phyloP scores from a whole-genome alignment of 2,113 vertebrate genomes.

The Perca fluviatilis region DNA sequence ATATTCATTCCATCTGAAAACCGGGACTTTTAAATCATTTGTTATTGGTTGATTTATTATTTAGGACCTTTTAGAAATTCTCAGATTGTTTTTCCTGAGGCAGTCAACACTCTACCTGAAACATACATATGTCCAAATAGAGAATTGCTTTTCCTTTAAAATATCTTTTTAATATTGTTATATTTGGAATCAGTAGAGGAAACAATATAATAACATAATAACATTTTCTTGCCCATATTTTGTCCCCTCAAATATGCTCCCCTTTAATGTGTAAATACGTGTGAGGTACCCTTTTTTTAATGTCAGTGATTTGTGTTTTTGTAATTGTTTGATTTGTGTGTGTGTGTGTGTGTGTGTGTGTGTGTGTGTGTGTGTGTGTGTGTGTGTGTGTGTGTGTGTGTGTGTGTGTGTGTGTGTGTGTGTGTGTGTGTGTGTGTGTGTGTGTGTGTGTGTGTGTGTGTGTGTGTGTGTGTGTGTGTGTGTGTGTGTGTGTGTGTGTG shows the following conservation, averaged over 20 bases:
- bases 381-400: not conserved
- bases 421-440: not conserved
- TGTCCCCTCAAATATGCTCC: not conserved
- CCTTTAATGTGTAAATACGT: constrained; percentile 26
- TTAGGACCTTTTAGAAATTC: not conserved
- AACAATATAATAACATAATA: too few species aligned
- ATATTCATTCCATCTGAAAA: constrained; percentile 2
- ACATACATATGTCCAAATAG: too few species aligned
- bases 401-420: constrained; percentile 15
- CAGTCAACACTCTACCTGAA: not conserved
- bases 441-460: constrained; percentile 5
- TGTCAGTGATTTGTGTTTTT: constrained; percentile 8
- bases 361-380: too few species aligned
- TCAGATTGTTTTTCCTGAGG: not conserved
- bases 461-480: constrained; percentile 17
- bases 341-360: too few species aligned
- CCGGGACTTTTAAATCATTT: not conserved
- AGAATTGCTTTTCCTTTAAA: not conserved
- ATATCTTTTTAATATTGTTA: not conserved
- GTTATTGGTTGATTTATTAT: not conserved
- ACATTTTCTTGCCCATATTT: not conserved
- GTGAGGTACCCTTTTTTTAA: not conserved
- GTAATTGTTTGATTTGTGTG: not conserved
- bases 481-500: constrained; percentile 1
- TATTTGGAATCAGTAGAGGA: not conserved